These are phyloP conservation scores for Dynastes maya DNA, from an alignment of 2,888 invertebrate genomes.

Conservation along the genomic window DNA sequence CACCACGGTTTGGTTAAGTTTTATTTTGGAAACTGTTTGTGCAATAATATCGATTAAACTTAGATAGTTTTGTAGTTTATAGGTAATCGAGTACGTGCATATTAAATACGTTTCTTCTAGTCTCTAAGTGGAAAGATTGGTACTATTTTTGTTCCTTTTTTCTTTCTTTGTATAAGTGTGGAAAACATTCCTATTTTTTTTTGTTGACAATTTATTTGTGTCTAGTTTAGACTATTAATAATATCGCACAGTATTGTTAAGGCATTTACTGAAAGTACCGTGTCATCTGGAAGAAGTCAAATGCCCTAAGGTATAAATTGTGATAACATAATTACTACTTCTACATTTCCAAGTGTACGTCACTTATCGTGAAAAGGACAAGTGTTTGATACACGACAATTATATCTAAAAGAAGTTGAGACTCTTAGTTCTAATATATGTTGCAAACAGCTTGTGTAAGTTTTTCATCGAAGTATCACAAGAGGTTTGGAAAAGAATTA, in stretches of 20 bases:
- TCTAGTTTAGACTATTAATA: slow-evolving; percentile 16
- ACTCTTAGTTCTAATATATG: too few species aligned
- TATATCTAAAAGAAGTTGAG: too few species aligned
- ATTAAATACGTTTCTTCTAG: slow-evolving; percentile 30
- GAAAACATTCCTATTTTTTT: slow-evolving; percentile 40
- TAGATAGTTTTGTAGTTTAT: slow-evolving; percentile 30
- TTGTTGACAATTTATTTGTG: slow-evolving; percentile 8
- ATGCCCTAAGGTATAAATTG: neutral
- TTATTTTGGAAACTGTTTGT: slow-evolving; percentile 63
- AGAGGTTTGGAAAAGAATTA: too few species aligned
- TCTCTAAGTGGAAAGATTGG: slow-evolving; percentile 25
- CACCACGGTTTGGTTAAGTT: slow-evolving; percentile 70
- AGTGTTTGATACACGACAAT: slow-evolving; percentile 18
- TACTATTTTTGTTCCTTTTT: slow-evolving; percentile 15
- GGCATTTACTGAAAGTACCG: slow-evolving; percentile 38
- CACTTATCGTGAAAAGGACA: slow-evolving; percentile 37
- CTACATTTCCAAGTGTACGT: slow-evolving; percentile 5
- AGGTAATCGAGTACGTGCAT: slow-evolving; percentile 10
- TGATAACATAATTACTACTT: too few species aligned
- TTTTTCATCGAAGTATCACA: neutral
- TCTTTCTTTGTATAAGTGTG: neutral
- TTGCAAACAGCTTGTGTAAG: too few species aligned
- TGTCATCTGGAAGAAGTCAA: slow-evolving; percentile 15
- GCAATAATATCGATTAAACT: slow-evolving; percentile 51
- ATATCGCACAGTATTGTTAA: slow-evolving; percentile 42